Conservation (phyloP, 2,797 vertebrate species). For the Cyclura pinguis region DNA sequence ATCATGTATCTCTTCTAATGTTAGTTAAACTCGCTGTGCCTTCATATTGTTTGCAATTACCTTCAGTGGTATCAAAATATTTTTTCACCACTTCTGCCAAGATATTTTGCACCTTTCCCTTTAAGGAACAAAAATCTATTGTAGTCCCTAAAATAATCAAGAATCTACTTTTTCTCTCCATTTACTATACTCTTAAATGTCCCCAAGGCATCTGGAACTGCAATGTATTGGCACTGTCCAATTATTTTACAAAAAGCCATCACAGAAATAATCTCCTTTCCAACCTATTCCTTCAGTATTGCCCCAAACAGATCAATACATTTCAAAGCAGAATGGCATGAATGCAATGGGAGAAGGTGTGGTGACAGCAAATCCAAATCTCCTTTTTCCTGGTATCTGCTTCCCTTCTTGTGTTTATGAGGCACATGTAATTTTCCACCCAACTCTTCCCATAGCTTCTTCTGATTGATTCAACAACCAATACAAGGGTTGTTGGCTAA, state of each 20-base stretch:
- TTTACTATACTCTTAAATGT: slow-evolving; percentile 65
- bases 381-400: slow-evolving; percentile 65
- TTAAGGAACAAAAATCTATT: slow-evolving; percentile 70
- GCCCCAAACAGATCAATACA: slow-evolving; percentile 37
- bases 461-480: slow-evolving; percentile 63
- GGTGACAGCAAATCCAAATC: slow-evolving; percentile 45
- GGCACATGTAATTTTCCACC: slow-evolving; percentile 70
- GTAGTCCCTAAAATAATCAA: slow-evolving; percentile 68
- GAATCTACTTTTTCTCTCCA: slow-evolving; percentile 54
- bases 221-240: slow-evolving; percentile 59
- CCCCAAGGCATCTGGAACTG: slow-evolving; percentile 64
- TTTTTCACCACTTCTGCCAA: slow-evolving; percentile 71
- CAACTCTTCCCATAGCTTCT: slow-evolving; percentile 61
- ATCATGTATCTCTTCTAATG: slow-evolving; percentile 65
- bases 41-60: slow-evolving; percentile 72
- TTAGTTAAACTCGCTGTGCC: slow-evolving; percentile 68
- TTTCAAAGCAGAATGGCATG: slow-evolving; percentile 46
- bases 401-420: slow-evolving; percentile 62
- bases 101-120: slow-evolving; percentile 74
- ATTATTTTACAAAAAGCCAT: slow-evolving; percentile 66
- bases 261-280: slow-evolving; percentile 59
- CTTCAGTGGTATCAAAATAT: slow-evolving; percentile 81
- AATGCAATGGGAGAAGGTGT: slow-evolving; percentile 8
- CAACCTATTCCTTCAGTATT: slow-evolving; percentile 28
- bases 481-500: slow-evolving; percentile 54